Evolutionary conservation across 2,797 vertebrate genomes (phyloP), one percentile per base, ranked within the genome.

Genomic region (Sebastes glaucus): DNA sequence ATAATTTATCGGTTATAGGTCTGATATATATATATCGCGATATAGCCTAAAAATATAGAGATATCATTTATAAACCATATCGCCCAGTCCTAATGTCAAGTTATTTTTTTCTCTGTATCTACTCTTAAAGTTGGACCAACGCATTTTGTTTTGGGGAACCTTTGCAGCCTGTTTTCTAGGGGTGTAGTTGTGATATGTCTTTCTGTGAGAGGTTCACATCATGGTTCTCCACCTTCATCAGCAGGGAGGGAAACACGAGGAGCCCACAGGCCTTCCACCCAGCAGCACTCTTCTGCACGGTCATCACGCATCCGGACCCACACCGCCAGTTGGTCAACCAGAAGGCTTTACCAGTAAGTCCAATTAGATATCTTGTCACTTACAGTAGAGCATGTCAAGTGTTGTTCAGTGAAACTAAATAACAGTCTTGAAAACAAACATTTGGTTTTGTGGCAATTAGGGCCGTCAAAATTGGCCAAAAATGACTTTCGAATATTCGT

Each of bases 171-270:
- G 28, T 57, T 56, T 67, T 53, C 55, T 69, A 16, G 25, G 72
- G 38, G 1, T 55, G 52, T 8, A 23, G 30, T 68, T 38, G 57
- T 73, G 33, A n/a, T 74, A 4, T 59, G 13, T 72, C 25, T 72
- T 11, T 61, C 9, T 13, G 59, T 71, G 2, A 64, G 35, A 78
- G 55, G 56, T 75, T 78, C 0, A 68, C 3, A 2, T 66, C 1
- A 35, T 77, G 59, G 7, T 72, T 56, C 20, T 76, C 42, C 10
- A 18, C 28, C 32, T 77, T 86, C 78, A 65, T 38, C 80, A 84
- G 61, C 91, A 99, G 98, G 97, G 97, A 68, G 96, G 96, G 73
- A 89, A 95, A 90, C 93, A 97, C 0, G 98, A 99, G 78, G 98
- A 99, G 2, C 90, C 95, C 63, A 92, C 95, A 65, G 94, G 96